phyloP scores from a whole-genome alignment of 1,140 invertebrate species.

The Brachionus sp. region DNA sequence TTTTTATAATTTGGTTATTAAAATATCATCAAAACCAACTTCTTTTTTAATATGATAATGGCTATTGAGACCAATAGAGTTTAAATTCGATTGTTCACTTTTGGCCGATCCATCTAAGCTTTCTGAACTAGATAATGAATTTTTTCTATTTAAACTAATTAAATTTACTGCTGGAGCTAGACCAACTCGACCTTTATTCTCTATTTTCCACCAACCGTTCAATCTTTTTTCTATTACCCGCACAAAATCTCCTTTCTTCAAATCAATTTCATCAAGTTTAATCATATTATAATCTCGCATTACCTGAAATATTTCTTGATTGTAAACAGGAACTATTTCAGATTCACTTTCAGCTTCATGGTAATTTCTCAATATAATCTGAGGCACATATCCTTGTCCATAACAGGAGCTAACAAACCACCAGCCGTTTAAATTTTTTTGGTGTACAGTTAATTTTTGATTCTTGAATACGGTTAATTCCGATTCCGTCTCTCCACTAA shows the following conservation, averaged over 20 bases:
- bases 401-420: background rate
- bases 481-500: background rate
- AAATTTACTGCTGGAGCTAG: background rate
- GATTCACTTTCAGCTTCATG: background rate
- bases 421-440: constrained; percentile 18
- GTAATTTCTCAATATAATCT: background rate
- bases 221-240: background rate
- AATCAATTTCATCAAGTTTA: background rate
- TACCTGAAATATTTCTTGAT: background rate
- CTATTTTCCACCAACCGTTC: background rate
- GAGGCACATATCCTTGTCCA: background rate
- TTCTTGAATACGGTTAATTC: background rate
- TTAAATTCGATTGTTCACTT: background rate
- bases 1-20: background rate
- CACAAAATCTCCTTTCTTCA: background rate
- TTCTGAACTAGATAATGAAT: background rate
- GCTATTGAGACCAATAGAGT: background rate
- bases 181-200: background rate
- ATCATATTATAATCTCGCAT: background rate
- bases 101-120: background rate
- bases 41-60: background rate
- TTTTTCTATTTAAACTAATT: background rate
- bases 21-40: background rate
- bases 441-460: background rate
- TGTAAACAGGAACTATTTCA: background rate